These are phyloP conservation scores for Pemphigus obesinymphae DNA, from an alignment of 1,140 invertebrate genomes.

Conservation along the genomic window DNA sequence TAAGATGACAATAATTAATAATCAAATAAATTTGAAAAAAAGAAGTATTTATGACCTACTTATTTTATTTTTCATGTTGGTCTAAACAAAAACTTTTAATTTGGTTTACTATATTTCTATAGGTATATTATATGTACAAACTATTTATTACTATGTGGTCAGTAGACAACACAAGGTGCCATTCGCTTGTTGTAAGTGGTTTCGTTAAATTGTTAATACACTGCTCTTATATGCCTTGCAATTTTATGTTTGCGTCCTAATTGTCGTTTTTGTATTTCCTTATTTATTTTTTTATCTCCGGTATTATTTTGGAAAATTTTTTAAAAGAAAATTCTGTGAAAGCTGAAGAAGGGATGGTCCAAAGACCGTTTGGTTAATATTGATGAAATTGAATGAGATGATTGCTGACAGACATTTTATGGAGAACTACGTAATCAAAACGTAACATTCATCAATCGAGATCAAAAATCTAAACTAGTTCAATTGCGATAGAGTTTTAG, in stretches of 20 bases:
- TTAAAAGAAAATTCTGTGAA: too few relatives aligned
- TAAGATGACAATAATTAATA: background rate
- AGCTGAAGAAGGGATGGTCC: too few relatives aligned
- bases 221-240: background rate
- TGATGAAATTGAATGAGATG: too few relatives aligned
- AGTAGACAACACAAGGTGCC: background rate
- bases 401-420: too few relatives aligned
- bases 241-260: background rate
- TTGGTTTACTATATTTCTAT: background rate
- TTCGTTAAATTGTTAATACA: background rate
- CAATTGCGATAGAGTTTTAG: too few relatives aligned
- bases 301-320: too few relatives aligned
- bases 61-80: background rate
- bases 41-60: background rate
- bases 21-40: background rate
- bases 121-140: background rate
- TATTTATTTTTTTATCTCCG: background rate
- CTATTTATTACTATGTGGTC: background rate
- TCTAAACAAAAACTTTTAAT: background rate
- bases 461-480: too few relatives aligned
- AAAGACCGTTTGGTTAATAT: too few relatives aligned
- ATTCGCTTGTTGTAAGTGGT: background rate
- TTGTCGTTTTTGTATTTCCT: background rate
- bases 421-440: too few relatives aligned
- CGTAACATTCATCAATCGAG: too few relatives aligned